These are phyloP conservation scores for Tachina fera DNA, from an alignment of 2,888 invertebrate species.

Conservation along the genomic window DNA sequence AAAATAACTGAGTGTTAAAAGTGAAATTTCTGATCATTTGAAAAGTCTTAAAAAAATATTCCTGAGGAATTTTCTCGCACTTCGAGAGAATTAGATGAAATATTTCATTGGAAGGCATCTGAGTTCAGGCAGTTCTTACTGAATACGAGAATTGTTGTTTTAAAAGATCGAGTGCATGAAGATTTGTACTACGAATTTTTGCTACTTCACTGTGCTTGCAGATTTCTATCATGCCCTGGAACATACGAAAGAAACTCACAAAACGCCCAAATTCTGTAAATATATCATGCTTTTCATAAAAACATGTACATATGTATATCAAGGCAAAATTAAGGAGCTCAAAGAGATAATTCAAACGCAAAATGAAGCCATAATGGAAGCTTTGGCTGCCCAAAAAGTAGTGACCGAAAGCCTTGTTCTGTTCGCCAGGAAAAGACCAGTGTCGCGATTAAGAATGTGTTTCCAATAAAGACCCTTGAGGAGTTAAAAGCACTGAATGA, in stretches of 20 bases:
- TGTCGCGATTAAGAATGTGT: slow-evolving; percentile 27
- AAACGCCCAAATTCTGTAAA: slow-evolving; percentile 32
- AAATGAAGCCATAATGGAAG: slow-evolving; percentile 42
- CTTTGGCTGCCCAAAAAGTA: slow-evolving; percentile 43
- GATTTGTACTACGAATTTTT: slow-evolving; percentile 41
- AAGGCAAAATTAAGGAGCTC: slow-evolving; percentile 39
- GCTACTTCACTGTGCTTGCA: slow-evolving; percentile 43
- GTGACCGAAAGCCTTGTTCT: slow-evolving; percentile 30
- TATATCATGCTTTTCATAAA: background rate
- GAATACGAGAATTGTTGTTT: slow-evolving; percentile 30
- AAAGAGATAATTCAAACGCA: slow-evolving; percentile 31
- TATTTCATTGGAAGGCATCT: slow-evolving; percentile 37
- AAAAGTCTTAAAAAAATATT: slow-evolving; percentile 35
- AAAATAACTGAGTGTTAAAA: slow-evolving; percentile 39
- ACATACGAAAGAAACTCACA: slow-evolving; percentile 20
- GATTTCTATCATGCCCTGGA: slow-evolving; percentile 44
- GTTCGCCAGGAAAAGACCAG: slow-evolving; percentile 11
- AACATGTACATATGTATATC: slow-evolving; percentile 19
- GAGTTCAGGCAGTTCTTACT: slow-evolving; percentile 42
- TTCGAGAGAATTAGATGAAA: slow-evolving; percentile 40
- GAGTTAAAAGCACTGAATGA: slow-evolving; percentile 25
- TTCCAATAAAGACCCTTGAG: slow-evolving; percentile 42
- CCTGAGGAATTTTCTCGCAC: slow-evolving; percentile 38
- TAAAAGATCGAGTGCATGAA: slow-evolving; percentile 46
- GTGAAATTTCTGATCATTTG: slow-evolving; percentile 22